phyloP scores from a whole-genome alignment of 2,888 invertebrate species.

The Pegoplata infirma region DNA sequence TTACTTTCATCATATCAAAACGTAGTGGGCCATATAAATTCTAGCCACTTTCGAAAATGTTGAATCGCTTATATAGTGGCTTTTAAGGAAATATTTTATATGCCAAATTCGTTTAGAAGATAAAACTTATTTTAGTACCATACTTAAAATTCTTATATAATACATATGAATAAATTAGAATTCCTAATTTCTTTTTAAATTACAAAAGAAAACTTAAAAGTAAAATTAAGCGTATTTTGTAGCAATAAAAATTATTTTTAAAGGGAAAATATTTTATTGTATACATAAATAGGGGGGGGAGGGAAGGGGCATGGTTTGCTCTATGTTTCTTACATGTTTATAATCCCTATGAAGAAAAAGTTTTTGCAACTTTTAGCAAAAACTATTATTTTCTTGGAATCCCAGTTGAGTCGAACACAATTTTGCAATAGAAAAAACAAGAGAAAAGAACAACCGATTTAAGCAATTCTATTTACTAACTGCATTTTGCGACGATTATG shows the following conservation, averaged over 20 bases:
- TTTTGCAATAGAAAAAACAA: too few species aligned
- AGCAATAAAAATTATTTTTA: constrained; percentile 33
- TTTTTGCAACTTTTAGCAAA: too few species aligned
- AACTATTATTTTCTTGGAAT: neutral
- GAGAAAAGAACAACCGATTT: constrained; percentile 50
- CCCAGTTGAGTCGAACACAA: too few species aligned
- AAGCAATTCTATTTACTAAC: constrained; percentile 80
- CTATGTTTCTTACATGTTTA: too few species aligned
- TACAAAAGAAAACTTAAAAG: constrained; percentile 45
- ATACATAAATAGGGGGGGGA: neutral
- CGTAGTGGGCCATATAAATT: neutral
- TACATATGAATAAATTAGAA: constrained; percentile 55
- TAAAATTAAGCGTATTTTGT: constrained; percentile 58
- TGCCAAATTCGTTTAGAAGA: neutral
- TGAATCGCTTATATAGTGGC: too few species aligned
- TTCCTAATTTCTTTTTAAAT: constrained; percentile 28
- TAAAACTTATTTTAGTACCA: too few species aligned
- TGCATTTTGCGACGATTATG: constrained; percentile 83
- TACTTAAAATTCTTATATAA: constrained; percentile 22
- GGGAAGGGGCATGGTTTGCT: neutral
- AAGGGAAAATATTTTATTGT: constrained; percentile 25
- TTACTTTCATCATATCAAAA: too few species aligned
- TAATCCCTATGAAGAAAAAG: too few species aligned
- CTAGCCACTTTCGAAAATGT: neutral
- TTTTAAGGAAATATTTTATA: neutral